A percentile compares a stretch with the other conserved stretches of the same genome.
phyloP scores from a whole-genome alignment of 2,113 vertebrate genomes.

The Syngnathoides biaculeatus region DNA sequence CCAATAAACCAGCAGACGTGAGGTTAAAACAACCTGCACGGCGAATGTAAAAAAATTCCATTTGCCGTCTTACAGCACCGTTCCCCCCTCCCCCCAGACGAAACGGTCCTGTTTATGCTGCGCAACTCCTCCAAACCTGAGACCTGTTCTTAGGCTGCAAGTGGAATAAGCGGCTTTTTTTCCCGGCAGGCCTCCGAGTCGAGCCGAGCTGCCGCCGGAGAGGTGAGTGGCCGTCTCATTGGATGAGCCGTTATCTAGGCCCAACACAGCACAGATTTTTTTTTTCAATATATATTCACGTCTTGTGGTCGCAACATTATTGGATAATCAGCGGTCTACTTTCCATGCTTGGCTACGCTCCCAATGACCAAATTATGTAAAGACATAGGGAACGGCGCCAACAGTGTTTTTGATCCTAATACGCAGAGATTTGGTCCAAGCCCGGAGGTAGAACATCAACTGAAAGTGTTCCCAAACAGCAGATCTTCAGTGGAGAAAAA shows the following conservation, averaged over 20 bases:
- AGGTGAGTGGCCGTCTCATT: slow-evolving; percentile 53
- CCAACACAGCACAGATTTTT: slow-evolving; percentile 51
- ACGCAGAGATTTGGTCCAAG: slow-evolving; percentile 60
- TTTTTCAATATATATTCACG: slow-evolving; percentile 40
- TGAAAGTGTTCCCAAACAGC: slow-evolving; percentile 46
- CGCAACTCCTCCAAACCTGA: slow-evolving; percentile 55
- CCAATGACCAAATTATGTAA: slow-evolving; percentile 63
- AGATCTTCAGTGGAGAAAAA: slow-evolving; percentile 23
- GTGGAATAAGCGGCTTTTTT: slow-evolving; percentile 72
- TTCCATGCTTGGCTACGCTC: slow-evolving; percentile 51
- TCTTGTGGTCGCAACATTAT: slow-evolving; percentile 21
- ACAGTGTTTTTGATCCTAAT: slow-evolving; percentile 56
- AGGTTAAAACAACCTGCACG: slow-evolving; percentile 30
- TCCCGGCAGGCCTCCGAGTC: slow-evolving; percentile 44
- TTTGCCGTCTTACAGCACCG: slow-evolving; percentile 59
- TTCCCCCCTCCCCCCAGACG: slow-evolving; percentile 55
- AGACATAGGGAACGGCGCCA: slow-evolving; percentile 59
- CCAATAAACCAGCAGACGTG: slow-evolving; percentile 12
- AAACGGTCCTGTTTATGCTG: slow-evolving; percentile 68
- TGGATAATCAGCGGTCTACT: slow-evolving; percentile 59
- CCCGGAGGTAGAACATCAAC: slow-evolving; percentile 42
- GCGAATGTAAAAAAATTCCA: slow-evolving; percentile 30
- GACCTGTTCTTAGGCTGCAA: slow-evolving; percentile 60
- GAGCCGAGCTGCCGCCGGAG: slow-evolving; percentile 40
- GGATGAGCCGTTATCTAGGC: slow-evolving; percentile 66